Base-by-base conservation (phyloP, 2,113 vertebrate genomes). In the Caloenas nicobarica region DNA sequence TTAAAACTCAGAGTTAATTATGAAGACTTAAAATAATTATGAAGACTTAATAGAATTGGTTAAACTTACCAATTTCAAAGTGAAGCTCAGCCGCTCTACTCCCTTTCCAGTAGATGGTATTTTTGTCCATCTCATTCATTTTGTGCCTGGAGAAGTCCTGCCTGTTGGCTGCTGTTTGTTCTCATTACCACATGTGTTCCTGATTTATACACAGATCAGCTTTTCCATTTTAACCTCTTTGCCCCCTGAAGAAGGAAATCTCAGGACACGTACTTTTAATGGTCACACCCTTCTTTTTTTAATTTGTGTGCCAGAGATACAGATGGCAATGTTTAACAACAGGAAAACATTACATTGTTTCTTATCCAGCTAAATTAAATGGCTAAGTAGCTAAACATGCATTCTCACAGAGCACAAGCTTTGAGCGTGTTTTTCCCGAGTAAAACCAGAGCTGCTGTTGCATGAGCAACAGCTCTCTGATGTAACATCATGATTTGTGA, bases 251-350 rank as follows among this genome's bases (percentile, higher is more conserved):
- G 81, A 95, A 96, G 91, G 95, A 89, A 91, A 96, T 96, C 93
- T 97, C 93, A 69, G 74, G 86, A 91, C 96, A 84, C 33, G 19
- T 92, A 85, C 73, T 96, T 96, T 91, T 96, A 95, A 92, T 93
- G 86, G 95, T 95, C 95, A 94, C 86, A 95, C 82, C 86, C 91
- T 93, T 90, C 86, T 89, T 93, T 97, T 92, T 96, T 96, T 95
- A 93, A 96, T 95, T 42, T 91, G 64, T 94, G 92, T 96, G 92
- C 95, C 93, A 85, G 87, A 85, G 94, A 57, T 91, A 94, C 90
- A 96, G 86, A 97, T 96, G 90, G 95, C 96, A 96, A 86, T 95
- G 91, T 96, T 95, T 94, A 94, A 84, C 86, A 96, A 81, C 91
- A 95, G 95, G 86, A 97, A 97, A 96, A 90, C 93, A 93, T 96